phyloP scores from a whole-genome alignment of 2,113 vertebrate genomes.

The Gymnorhina tibicen region DNA sequence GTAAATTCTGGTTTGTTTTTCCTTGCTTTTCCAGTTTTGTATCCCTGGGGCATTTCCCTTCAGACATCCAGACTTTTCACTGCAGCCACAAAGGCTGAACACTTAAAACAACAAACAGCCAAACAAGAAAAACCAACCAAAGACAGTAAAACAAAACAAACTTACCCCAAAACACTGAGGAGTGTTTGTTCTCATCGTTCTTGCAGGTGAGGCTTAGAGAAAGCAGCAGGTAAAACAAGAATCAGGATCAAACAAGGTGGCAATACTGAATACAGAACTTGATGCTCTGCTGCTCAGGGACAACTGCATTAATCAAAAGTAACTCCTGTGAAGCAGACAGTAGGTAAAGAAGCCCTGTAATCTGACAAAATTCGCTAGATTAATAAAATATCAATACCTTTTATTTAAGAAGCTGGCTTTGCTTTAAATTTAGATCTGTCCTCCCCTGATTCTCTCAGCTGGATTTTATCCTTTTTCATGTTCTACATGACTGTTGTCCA shows the following conservation, averaged over 20 bases:
- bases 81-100: not conserved
- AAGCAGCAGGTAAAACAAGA: not conserved
- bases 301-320: not conserved
- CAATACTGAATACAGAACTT: not conserved
- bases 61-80: not conserved
- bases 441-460: conserved; percentile 58
- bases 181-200: not conserved
- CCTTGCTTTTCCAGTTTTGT: not conserved
- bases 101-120: not conserved
- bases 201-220: not conserved
- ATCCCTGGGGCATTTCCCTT: not conserved
- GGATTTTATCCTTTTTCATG: conserved; percentile 55
- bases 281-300: not conserved
- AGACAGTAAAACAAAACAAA: not conserved
- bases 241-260: not conserved
- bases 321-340: not conserved
- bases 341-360: not conserved
- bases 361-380: not conserved
- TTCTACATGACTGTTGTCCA: conserved; percentile 48
- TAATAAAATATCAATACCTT: not conserved
- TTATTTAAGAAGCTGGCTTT: conserved; percentile 46
- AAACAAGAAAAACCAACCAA: not conserved
- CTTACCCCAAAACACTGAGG: not conserved
- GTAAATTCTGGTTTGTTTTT: not conserved
- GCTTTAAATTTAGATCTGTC: conserved; percentile 67